phyloP scores from a whole-genome alignment of 2,113 vertebrate genomes.

The Callaeas wilsoni region DNA sequence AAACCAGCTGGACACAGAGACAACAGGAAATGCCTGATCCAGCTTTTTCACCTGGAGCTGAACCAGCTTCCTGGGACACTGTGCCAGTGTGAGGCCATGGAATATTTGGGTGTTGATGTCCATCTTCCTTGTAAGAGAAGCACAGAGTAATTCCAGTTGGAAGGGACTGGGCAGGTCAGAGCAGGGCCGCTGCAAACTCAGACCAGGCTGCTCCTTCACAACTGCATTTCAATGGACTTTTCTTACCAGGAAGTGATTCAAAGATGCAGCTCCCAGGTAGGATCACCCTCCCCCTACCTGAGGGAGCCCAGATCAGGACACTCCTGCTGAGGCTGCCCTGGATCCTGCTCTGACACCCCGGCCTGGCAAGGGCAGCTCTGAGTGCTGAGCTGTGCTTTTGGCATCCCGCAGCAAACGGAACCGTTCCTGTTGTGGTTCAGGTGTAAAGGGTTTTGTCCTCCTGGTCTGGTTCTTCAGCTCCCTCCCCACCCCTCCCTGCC shows the following conservation, averaged over 20 bases:
- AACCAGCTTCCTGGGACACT: neutral
- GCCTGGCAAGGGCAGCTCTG: neutral
- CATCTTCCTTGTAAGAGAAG: neutral
- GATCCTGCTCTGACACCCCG: neutral
- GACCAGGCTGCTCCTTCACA: neutral
- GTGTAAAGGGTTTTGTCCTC: neutral
- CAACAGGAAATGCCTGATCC: neutral
- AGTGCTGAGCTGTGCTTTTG: neutral
- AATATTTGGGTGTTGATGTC: neutral
- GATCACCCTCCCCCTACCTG: neutral
- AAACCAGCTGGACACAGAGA: neutral
- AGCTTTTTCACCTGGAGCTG: neutral
- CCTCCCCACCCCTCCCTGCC: neutral
- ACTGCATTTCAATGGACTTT: neutral
- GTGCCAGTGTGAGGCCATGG: rapidly evolving
- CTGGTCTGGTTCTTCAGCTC: neutral
- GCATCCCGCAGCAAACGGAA: neutral
- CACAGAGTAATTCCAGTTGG: neutral
- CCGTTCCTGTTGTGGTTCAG: neutral
- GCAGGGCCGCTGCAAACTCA: neutral
- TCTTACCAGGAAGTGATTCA: neutral
- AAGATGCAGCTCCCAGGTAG: neutral
- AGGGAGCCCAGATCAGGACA: neutral
- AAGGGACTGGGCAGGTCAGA: neutral
- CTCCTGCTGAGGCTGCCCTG: neutral